Conservation (phyloP, 2,113 vertebrate genomes). For the Rhombomys opimus region DNA sequence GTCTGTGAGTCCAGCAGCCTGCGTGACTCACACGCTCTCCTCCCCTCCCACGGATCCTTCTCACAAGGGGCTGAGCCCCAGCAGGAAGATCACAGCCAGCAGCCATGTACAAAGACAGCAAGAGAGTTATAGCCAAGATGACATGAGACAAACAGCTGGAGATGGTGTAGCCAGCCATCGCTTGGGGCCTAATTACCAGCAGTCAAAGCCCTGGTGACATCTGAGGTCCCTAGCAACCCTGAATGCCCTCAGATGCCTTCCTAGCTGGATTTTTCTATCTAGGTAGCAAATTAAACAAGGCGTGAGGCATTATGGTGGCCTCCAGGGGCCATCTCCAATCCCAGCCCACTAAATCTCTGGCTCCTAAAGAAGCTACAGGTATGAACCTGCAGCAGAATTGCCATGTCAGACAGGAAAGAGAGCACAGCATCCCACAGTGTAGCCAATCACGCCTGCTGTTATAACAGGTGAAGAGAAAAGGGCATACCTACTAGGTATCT, state of each 20-base stretch:
- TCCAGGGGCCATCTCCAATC: conserved; percentile 8
- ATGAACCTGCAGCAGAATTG: background rate
- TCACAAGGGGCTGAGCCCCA: no score
- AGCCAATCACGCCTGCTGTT: background rate
- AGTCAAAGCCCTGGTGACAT: conserved; percentile 55
- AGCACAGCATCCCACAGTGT: background rate
- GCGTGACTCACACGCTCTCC: accelerated
- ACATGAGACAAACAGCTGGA: background rate
- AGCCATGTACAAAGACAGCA: background rate
- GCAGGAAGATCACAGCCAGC: background rate
- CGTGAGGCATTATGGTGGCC: background rate
- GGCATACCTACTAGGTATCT: background rate
- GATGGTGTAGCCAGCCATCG: background rate
- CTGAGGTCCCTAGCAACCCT: conserved; percentile 21
- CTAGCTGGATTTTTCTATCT: background rate
- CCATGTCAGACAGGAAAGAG: background rate
- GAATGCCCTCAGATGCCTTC: background rate
- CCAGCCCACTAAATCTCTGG: background rate
- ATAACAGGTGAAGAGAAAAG: background rate
- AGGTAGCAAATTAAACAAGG: conserved; percentile 5
- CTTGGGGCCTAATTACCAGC: conserved; percentile 51
- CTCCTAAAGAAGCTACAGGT: background rate
- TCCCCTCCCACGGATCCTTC: background rate
- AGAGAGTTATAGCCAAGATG: background rate
- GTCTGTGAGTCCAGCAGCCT: accelerated